These are phyloP conservation scores for Pterostichus niger DNA, from an alignment of 2,888 invertebrate genomes.

Conservation along the genomic window DNA sequence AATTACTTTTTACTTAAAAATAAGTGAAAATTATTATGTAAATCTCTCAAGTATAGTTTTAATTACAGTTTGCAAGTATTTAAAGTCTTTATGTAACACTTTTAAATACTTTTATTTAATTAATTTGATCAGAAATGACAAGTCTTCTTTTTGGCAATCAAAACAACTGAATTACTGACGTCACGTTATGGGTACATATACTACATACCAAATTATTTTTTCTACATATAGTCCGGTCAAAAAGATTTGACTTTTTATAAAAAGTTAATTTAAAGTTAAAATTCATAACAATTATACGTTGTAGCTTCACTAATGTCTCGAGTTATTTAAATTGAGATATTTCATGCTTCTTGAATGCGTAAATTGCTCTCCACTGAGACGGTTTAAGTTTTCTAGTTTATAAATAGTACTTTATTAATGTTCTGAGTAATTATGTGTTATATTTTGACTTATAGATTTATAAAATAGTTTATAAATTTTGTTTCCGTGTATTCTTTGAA, in stretches of 20 bases:
- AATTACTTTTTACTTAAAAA: no score
- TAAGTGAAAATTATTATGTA: no score
- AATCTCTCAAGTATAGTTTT: no score
- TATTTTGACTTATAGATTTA: background rate
- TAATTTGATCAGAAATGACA: no score
- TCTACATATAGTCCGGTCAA: background rate
- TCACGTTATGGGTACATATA: no score
- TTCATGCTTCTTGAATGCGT: constrained; percentile 37
- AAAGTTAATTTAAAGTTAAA: constrained; percentile 15
- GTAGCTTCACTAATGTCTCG: background rate
- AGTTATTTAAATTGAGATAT: constrained; percentile 50
- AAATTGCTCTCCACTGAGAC: constrained; percentile 11
- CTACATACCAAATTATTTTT: background rate
- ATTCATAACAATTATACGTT: constrained; percentile 11
- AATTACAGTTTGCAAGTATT: no score
- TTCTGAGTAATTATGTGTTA: constrained; percentile 1
- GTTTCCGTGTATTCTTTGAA: constrained; percentile 2
- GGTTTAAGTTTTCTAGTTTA: constrained; percentile 3
- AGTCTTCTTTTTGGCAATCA: no score
- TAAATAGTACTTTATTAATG: background rate
- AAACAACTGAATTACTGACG: no score
- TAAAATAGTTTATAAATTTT: background rate
- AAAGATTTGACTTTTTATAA: background rate
- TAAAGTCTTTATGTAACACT: no score
- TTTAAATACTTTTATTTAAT: no score